These are phyloP conservation scores for Paratilapia polleni DNA, from an alignment of 2,113 vertebrate genomes.

Conservation along the genomic window DNA sequence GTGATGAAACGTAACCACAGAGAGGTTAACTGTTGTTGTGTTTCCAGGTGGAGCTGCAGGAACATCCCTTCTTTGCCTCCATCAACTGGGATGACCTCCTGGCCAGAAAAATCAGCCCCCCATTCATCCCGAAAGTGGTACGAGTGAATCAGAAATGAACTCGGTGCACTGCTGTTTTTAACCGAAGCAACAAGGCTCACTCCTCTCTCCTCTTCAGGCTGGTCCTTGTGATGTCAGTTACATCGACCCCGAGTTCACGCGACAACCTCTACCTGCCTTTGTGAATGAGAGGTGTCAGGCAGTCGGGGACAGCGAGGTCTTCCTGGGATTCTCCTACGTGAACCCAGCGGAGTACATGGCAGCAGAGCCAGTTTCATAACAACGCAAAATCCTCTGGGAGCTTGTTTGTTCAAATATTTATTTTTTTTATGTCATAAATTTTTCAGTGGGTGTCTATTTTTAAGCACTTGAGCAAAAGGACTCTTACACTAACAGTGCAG, in stretches of 20 bases:
- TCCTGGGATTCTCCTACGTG: constrained; percentile 80
- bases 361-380: constrained; percentile 45
- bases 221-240: constrained; percentile 80
- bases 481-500: background rate
- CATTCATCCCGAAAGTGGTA: constrained; percentile 81
- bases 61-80: constrained; percentile 78
- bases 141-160: constrained; percentile 7
- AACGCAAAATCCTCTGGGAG: background rate
- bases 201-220: constrained; percentile 52
- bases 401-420: constrained; percentile 42
- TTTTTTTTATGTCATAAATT: constrained; percentile 56
- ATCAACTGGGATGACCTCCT: constrained; percentile 81
- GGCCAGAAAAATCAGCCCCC: constrained; percentile 76
- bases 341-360: constrained; percentile 50
- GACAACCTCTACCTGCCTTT: constrained; percentile 74
- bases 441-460: constrained; percentile 54
- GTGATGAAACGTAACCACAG: background rate
- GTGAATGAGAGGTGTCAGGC: constrained; percentile 60
- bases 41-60: constrained; percentile 77
- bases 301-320: constrained; percentile 50
- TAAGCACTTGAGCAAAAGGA: background rate
- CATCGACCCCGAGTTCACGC: constrained; percentile 80
- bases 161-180: background rate
- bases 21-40: background rate
- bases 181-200: background rate